These are phyloP conservation scores for Picathartes gymnocephalus DNA, from an alignment of 2,113 vertebrate genomes.

Conservation along the genomic window DNA sequence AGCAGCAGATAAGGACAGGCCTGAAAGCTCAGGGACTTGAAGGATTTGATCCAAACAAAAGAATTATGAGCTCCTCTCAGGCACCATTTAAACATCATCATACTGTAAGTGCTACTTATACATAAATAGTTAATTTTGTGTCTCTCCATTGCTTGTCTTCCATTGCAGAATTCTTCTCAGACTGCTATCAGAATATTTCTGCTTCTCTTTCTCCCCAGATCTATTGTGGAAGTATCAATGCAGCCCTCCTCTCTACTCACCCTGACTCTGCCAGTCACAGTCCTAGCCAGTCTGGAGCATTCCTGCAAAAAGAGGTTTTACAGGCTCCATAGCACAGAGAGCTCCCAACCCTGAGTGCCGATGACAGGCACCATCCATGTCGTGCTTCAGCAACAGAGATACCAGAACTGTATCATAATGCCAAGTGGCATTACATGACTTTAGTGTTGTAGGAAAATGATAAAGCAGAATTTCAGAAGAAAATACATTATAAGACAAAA, in stretches of 20 bases:
- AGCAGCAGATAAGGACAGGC: background rate
- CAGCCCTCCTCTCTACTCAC: background rate
- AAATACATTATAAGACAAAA: background rate
- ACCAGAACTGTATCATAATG: accelerated
- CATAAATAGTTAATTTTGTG: background rate
- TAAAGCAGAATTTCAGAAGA: background rate
- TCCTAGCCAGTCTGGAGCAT: accelerated
- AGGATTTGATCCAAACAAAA: background rate
- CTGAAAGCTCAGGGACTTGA: background rate
- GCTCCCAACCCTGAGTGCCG: accelerated
- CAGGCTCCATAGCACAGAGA: background rate
- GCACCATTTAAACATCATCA: background rate
- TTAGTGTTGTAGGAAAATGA: background rate
- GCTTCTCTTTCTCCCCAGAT: background rate
- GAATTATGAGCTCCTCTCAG: background rate
- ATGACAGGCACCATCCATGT: accelerated
- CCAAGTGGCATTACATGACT: background rate
- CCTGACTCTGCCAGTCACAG: background rate
- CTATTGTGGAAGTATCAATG: background rate
- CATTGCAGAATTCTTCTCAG: background rate
- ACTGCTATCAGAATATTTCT: background rate
- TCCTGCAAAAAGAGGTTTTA: background rate
- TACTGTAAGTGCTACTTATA: background rate
- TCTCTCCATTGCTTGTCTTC: background rate
- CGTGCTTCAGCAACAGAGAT: background rate